Base-by-base conservation (phyloP, 2,113 vertebrate species). In the Caretta caretta region DNA sequence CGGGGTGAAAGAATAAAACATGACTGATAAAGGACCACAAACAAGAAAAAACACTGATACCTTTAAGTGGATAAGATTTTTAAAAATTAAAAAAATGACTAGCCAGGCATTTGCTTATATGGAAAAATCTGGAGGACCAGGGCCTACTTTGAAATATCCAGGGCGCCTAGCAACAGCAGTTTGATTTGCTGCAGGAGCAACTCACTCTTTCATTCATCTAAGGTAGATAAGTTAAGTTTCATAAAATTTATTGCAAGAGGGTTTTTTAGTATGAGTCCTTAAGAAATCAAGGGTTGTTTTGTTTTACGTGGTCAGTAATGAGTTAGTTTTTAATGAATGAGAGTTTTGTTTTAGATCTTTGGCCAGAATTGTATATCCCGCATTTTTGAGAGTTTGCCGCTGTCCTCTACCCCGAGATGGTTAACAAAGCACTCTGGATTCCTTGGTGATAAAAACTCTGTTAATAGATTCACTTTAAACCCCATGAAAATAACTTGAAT, bases 121-220 rank as follows among this genome's bases (percentile, higher is more conserved):
- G 84, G 75, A 96, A 85, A 24, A 57, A 90, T 84, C 83, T 93
- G 88, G 56, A 49, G 4, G 35, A 57, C 20, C 0, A 0, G 86
- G 65, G 10, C 3, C 42, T 54, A n/a, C 16, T 96, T 94, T 94
- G 94, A 95, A 96, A 87, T 87, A 76, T 59, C 87, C 84, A 75
- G 90, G 69, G 87, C 86, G 76, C 69, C 83, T 84, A 90, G 84
- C 84, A 90, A 83, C 82, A 86, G 35, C 59, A 76, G 96, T 93
- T 96, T 88, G 84, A 86, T 91, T 95, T 97, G 95, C 96, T 97
- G 88, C 83, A n/a, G 90, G 83, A 78, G 8, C 89, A 96, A 51
- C 8, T 80, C 7, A 0, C 82, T 88, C 80, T 57, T 80, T n/a
- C 82, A 25, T 42, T 42, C 80, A 86, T 78, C 93, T 87, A 78